These are phyloP conservation scores for Philereme vetulata DNA, from an alignment of 2,888 invertebrate species.

Conservation along the genomic window DNA sequence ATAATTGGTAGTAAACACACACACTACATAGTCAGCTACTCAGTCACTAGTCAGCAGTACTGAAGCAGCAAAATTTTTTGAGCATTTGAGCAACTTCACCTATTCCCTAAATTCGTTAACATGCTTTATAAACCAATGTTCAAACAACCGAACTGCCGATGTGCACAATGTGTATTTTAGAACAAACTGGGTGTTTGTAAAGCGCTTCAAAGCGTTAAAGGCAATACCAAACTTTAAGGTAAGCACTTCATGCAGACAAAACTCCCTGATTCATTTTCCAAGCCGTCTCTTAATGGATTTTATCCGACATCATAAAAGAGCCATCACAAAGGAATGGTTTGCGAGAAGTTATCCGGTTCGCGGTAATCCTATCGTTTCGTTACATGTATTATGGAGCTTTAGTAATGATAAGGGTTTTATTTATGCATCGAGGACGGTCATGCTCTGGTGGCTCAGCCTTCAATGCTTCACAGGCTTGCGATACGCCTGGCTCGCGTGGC, in stretches of 20 bases:
- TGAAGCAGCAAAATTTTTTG: constrained; percentile 22
- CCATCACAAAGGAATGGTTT: constrained; percentile 8
- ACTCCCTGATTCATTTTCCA: constrained; percentile 2
- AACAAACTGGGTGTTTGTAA: neutral
- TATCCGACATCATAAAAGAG: constrained; percentile 1
- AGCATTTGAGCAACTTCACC: constrained; percentile 20
- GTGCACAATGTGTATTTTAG: constrained; percentile 5
- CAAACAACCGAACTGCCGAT: constrained; percentile 4
- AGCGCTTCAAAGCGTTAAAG: neutral
- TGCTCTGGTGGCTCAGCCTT: constrained; percentile 36
- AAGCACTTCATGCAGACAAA: neutral
- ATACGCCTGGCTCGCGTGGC: constrained; percentile 42
- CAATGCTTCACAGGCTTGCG: constrained; percentile 42
- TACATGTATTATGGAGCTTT: constrained; percentile 18
- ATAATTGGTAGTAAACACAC: neutral
- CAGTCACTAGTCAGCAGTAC: no score
- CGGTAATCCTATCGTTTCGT: constrained; percentile 8
- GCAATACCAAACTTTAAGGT: neutral
- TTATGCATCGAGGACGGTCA: constrained; percentile 58
- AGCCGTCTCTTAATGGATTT: constrained; percentile 1
- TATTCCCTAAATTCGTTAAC: constrained; percentile 29
- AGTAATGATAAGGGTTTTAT: constrained; percentile 57
- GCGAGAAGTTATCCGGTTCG: constrained; percentile 6
- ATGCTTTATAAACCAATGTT: constrained; percentile 11
- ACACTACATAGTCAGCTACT: neutral